Evolutionary conservation across 2,113 vertebrate genomes (phyloP).

Genomic region (Plecotus auritus): DNA sequence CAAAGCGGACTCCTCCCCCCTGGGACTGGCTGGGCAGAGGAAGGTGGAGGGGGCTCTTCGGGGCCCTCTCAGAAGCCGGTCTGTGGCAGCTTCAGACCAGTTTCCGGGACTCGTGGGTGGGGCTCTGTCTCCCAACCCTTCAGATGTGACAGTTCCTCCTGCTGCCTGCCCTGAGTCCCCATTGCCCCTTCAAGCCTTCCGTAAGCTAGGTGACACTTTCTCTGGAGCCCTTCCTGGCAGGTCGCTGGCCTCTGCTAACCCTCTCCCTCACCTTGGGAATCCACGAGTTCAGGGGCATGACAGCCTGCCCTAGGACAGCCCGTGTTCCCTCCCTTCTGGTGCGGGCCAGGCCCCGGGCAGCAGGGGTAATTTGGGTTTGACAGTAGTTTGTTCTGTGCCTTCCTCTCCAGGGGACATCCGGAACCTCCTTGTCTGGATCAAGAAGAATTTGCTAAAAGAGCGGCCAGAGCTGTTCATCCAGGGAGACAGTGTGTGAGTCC

Average conservation of each 20-base stretch:
- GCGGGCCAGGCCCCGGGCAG: not conserved
- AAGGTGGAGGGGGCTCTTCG: constrained; percentile 51
- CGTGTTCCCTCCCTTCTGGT: too few species aligned
- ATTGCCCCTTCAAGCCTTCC: not conserved
- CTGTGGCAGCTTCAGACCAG: not conserved
- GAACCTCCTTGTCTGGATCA: constrained; percentile 96
- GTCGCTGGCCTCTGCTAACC: not conserved
- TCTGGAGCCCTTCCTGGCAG: not conserved
- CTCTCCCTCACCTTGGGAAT: not conserved
- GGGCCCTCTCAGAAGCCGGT: not conserved
- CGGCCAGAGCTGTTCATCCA: constrained; percentile 95
- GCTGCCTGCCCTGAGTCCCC: not conserved
- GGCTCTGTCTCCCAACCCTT: not conserved
- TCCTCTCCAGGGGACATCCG: constrained; percentile 91
- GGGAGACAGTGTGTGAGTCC: constrained; percentile 94
- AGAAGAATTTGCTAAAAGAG: constrained; percentile 93
- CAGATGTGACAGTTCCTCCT: not conserved
- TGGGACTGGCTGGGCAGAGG: constrained; percentile 76
- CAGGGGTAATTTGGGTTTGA: not conserved
- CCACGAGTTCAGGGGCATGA: not conserved
- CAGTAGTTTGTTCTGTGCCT: constrained; percentile 46
- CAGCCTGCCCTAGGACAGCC: not conserved
- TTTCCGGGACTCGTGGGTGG: not conserved
- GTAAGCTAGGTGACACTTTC: not conserved
- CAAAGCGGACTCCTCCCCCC: constrained; percentile 69